Percentiles rank a stretch among this genome's conserved stretches.
Evolutionary conservation across 2,888 invertebrate species (phyloP).

Genomic region (Dexiosoma caninum): DNA sequence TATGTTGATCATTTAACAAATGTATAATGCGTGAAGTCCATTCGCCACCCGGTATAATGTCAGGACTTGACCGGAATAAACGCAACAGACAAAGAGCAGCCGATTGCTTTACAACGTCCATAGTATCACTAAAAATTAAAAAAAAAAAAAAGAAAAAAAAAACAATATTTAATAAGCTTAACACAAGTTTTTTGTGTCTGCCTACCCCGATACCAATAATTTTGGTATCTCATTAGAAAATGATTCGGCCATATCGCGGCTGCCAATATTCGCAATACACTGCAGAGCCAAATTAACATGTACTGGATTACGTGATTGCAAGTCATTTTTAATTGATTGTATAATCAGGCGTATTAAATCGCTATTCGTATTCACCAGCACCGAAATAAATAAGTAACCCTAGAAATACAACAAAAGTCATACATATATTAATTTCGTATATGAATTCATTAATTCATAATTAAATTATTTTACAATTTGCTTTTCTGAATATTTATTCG

Average conservation of each 20-base stretch:
- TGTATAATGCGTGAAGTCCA: slow-evolving; percentile 99
- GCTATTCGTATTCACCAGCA: slow-evolving; percentile 98
- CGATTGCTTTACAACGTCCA: slow-evolving; percentile 99
- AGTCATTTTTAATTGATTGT: slow-evolving; percentile 99
- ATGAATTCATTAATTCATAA: not conserved
- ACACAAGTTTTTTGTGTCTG: slow-evolving; percentile 14
- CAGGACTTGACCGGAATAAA: slow-evolving; percentile 95
- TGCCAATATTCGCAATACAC: slow-evolving; percentile 99
- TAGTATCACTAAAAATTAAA: slow-evolving; percentile 87
- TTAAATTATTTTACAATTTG: slow-evolving; percentile 88
- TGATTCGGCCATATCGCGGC: slow-evolving; percentile 99
- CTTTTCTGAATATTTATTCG: slow-evolving; percentile 99
- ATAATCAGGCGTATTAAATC: slow-evolving; percentile 99
- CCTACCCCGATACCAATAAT: slow-evolving; percentile 95
- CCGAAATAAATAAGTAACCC: slow-evolving; percentile 99
- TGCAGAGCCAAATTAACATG: slow-evolving; percentile 99
- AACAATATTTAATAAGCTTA: not conserved
- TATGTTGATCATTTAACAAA: slow-evolving; percentile 98
- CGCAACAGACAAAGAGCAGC: slow-evolving; percentile 97
- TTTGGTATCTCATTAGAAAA: slow-evolving; percentile 99
- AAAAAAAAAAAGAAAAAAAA: not conserved
- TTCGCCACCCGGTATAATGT: slow-evolving; percentile 97
- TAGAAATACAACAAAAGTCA: slow-evolving; percentile 74
- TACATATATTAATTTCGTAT: too few species aligned
- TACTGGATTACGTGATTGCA: slow-evolving; percentile 96